Evolutionary conservation across 2,113 vertebrate genomes (phyloP), one percentile per base, ranked within the genome.

Genomic region (Macquaria ambigua): DNA sequence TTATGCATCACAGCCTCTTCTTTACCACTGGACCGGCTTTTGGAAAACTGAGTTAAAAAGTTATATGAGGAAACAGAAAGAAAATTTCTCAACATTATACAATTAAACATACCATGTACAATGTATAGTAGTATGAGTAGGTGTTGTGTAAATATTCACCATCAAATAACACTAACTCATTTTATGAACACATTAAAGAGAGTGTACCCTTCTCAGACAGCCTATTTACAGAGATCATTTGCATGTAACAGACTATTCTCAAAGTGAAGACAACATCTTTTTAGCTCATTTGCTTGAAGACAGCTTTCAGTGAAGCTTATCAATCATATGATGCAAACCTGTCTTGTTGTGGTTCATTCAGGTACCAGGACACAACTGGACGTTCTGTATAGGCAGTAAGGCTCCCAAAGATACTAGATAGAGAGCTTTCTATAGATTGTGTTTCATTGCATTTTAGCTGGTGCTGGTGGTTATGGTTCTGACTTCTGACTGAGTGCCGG

Each of bases 291-390:
- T 37, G 31, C 61, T 63, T 37, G 10, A 64, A 41, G 64, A 4
- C 23, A 25, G 39, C 25, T 48, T 59, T 31, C 58, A 48, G 41
- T 63, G 25, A 23, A 73, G 53, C 31, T 61, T 43, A 59, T 67
- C 18, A 31, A 3, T 46, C 55, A 18, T 63, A 18, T 3, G 16
- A 59, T 53, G 70, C 34, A 66, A 72, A 66, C 15, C 39, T 62
- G 20, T 34, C 9, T 34, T 64, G 25, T 9, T 16, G 28, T 52
- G 55, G 41, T 77, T 53, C 68, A 68, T 68, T 61, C 41, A 81
- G 16, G 34, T 66, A 18, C 48, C 64, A 76, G 39, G 9, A 2
- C 6, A 34, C 20, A 21, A 43, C n/a, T 12, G 16, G 8, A 10
- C 28, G 37, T 8, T 15, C 11, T 39, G 21, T 15, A 9, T 21